phyloP scores from a whole-genome alignment of 2,888 invertebrate genomes.

The Eristalinus sepulchralis region DNA sequence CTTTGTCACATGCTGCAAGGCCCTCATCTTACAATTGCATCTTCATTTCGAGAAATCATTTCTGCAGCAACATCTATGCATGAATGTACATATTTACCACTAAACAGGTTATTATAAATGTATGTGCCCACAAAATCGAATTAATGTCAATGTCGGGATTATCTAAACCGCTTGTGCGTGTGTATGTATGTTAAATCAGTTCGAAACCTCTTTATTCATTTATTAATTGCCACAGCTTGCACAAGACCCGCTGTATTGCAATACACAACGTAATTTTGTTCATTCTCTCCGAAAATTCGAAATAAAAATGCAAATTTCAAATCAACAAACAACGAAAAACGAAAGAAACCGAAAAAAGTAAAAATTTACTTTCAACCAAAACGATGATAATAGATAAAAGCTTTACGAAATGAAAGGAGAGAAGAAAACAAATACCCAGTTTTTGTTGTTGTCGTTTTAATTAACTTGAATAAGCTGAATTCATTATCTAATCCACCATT shows the following conservation, averaged over 20 bases:
- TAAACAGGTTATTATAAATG: slow-evolving; percentile 7
- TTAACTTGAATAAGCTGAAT: slow-evolving; percentile 31
- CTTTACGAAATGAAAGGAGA: slow-evolving; percentile 12
- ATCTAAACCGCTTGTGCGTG: slow-evolving; percentile 33
- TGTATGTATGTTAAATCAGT: slow-evolving; percentile 12
- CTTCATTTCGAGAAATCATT: slow-evolving; percentile 25
- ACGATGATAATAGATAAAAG: slow-evolving; percentile 35
- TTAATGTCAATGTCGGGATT: slow-evolving; percentile 63
- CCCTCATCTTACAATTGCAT: slow-evolving; percentile 25
- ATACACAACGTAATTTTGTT: slow-evolving; percentile 24
- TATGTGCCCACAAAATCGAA: slow-evolving; percentile 26
- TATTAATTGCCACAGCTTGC: slow-evolving; percentile 52
- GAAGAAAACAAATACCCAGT: slow-evolving; percentile 6
- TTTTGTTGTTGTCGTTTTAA: slow-evolving; percentile 4
- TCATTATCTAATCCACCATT: slow-evolving; percentile 43
- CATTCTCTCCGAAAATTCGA: slow-evolving; percentile 17
- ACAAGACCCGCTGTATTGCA: slow-evolving; percentile 37
- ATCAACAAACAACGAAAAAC: not conserved
- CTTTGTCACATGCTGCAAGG: not conserved
- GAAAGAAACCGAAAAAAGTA: not conserved
- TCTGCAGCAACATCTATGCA: not conserved
- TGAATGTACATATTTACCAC: not conserved
- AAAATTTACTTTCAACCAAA: slow-evolving; percentile 42
- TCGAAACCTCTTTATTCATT: slow-evolving; percentile 19
- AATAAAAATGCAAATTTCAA: slow-evolving; percentile 16